phyloP scores from a whole-genome alignment of 35 echinoderm and acorn worm species.

The Apostichopus parvimensis region DNA sequence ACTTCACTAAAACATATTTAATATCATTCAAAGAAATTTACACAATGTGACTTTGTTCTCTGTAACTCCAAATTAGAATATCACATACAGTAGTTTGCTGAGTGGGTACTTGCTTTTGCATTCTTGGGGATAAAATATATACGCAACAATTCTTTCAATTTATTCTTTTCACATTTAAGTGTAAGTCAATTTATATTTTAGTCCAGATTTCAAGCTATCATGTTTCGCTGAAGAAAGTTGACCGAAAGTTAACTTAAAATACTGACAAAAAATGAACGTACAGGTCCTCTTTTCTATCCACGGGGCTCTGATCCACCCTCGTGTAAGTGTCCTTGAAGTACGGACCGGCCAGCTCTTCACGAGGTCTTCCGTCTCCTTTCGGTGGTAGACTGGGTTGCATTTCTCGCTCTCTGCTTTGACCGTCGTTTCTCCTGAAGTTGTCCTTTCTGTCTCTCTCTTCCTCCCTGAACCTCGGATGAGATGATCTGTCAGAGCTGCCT shows the following conservation, averaged over 20 bases:
- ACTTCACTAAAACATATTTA: too few relatives aligned
- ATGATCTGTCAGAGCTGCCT: background rate
- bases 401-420: background rate
- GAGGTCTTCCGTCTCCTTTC: background rate
- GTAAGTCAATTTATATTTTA: too few relatives aligned
- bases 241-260: background rate
- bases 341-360: background rate
- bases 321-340: background rate
- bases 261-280: background rate
- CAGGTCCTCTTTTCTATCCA: background rate
- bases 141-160: too few relatives aligned
- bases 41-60: too few relatives aligned
- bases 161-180: too few relatives aligned
- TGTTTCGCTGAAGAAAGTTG: too few relatives aligned
- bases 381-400: background rate
- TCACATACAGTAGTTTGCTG: too few relatives aligned
- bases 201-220: too few relatives aligned
- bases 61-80: too few relatives aligned
- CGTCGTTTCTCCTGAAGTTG: background rate
- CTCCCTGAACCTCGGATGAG: background rate
- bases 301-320: background rate
- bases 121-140: too few relatives aligned
- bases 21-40: too few relatives aligned
- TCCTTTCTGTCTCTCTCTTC: constrained; percentile 28
- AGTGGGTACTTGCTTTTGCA: too few relatives aligned